phyloP scores from a whole-genome alignment of 2,888 invertebrate genomes.

The Papilio elwesi region DNA sequence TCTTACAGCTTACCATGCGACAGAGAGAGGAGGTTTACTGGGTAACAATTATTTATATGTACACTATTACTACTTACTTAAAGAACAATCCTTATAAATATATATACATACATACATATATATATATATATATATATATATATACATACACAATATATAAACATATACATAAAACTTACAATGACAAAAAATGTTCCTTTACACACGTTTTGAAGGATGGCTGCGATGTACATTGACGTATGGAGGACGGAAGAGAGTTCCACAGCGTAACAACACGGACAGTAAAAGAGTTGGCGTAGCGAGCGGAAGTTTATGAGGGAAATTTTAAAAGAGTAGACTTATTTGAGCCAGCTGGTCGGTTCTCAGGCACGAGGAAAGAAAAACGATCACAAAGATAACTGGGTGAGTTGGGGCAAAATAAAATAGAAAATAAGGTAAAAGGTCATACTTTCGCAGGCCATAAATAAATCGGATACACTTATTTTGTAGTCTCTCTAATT shows the following conservation, averaged over 20 bases:
- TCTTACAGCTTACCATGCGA: no score
- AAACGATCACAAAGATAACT: neutral
- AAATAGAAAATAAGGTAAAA: neutral
- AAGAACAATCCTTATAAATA: no score
- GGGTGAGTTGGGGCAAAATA: neutral
- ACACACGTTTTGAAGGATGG: no score
- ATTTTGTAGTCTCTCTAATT: slow-evolving; percentile 4
- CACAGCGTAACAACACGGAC: no score
- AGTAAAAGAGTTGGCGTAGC: neutral
- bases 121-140: neutral
- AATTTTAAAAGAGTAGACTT: neutral
- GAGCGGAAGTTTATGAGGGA: neutral
- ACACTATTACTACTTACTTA: no score
- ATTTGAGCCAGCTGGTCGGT: neutral
- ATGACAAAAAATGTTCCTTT: no score
- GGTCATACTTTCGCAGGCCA: slow-evolving; percentile 12
- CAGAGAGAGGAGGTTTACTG: no score
- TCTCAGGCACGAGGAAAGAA: slow-evolving; percentile 1
- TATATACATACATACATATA: neutral
- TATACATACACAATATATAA: no score
- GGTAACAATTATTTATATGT: no score
- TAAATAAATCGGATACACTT: slow-evolving; percentile 13
- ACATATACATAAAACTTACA: no score
- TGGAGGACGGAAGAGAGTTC: neutral
- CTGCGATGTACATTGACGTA: neutral